Base-by-base conservation (phyloP, 2,888 invertebrate species). In the Tortricodes alternella region DNA sequence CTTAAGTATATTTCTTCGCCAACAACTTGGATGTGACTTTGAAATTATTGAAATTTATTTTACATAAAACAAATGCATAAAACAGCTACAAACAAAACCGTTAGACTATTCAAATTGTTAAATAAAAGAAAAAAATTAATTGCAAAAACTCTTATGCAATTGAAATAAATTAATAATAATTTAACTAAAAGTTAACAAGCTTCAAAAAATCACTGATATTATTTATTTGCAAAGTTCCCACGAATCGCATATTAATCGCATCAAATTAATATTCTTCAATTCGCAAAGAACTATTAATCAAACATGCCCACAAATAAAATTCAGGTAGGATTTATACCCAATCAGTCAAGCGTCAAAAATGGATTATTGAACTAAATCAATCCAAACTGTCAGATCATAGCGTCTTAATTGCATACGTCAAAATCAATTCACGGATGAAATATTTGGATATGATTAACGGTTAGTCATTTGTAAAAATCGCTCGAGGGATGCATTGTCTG, bases 401-500 rank as follows among this genome's bases (percentile, higher is more conserved):
- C 70, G 63, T 72, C 74, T 80, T 85, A 85, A 85, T 85, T 81
- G 76, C 71, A 59, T 41, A 60, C 68, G 87, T 88, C 90, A 78
- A 81, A 85, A 78, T 80, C 85, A 81, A 88, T 82, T 76, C 83
- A 80, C 73, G 71, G 71, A 70, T 63, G 62, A 60, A 64, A 67
- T 76, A 76, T 80, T 82, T 87, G 85, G 89, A 86, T 88, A 85
- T 85, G 85, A 88, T 66, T 72, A 85, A 84, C 63, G 61, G 52
- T 35, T 62, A 71, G 76, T 81, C 81, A 29, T 44, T 44, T 27
- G 16, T 27, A 18, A 44, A 29, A 27, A 43, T 38, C 4, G 16
- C 37, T 13, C 18, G 2, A 16, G 29, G 23, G 21, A 13, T n/a
- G 11, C 18, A 1, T 44, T 43, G 79, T 83, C 80, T 76, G 68